These are phyloP conservation scores for Agrochola lychnidis DNA, from an alignment of 2,888 invertebrate genomes.

Conservation along the genomic window DNA sequence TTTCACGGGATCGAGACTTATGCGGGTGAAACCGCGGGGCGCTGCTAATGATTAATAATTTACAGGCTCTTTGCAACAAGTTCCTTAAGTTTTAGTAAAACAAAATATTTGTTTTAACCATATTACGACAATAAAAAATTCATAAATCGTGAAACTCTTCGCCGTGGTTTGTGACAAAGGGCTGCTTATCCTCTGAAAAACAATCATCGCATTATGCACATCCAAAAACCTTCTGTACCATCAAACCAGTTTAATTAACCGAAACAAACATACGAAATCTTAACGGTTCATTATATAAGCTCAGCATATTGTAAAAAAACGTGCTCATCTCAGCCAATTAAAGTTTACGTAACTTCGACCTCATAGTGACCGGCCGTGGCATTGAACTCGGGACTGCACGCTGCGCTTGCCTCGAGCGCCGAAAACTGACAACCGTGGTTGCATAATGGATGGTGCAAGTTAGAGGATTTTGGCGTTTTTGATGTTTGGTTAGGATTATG, in stretches of 20 bases:
- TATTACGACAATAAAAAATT: too few species aligned
- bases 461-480: not conserved
- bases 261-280: constrained; percentile 39
- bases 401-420: constrained; percentile 67
- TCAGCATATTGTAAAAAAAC: constrained; percentile 55
- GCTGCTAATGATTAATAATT: not conserved
- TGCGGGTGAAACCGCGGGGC: too few species aligned
- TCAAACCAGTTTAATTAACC: constrained; percentile 40
- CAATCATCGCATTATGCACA: not conserved
- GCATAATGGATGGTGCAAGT: constrained; percentile 57
- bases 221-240: not conserved
- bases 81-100: not conserved
- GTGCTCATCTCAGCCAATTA: constrained; percentile 62
- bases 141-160: not conserved
- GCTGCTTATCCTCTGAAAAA: not conserved
- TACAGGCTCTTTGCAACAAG: not conserved
- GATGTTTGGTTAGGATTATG: not conserved
- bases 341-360: constrained; percentile 68
- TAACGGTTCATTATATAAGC: constrained; percentile 53
- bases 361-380: constrained; percentile 77
- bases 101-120: not conserved
- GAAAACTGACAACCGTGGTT: constrained; percentile 68
- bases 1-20: too few species aligned
- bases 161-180: not conserved
- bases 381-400: constrained; percentile 76